Evolutionary conservation across 2,113 vertebrate genomes (phyloP).

Genomic region (Atlantisia rogersi): DNA sequence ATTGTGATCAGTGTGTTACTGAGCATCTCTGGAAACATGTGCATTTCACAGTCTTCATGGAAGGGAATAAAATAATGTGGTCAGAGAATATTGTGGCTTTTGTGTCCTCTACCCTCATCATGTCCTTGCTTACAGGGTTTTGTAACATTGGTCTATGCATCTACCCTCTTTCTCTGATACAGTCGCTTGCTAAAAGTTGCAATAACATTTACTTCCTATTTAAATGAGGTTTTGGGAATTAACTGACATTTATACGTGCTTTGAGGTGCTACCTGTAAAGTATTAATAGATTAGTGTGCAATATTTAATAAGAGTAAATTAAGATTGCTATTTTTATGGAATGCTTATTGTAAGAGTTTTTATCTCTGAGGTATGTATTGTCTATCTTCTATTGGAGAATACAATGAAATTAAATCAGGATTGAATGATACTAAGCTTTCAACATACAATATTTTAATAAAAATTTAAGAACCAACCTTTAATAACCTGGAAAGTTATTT

Average conservation of each 20-base stretch:
- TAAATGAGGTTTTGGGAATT: neutral
- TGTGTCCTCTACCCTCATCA: neutral
- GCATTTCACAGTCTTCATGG: neutral
- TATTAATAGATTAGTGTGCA: neutral
- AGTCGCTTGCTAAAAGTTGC: neutral
- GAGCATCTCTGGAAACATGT: slow-evolving; percentile 3
- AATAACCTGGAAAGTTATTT: neutral
- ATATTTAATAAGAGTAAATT: neutral
- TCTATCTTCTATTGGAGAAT: neutral
- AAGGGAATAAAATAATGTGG: neutral
- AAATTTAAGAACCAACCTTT: neutral
- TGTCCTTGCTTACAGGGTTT: neutral
- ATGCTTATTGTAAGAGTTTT: neutral
- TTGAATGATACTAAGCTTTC: neutral
- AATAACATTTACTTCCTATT: neutral
- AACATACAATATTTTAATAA: neutral
- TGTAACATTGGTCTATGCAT: neutral
- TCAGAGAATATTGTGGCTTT: neutral
- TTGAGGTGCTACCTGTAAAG: neutral
- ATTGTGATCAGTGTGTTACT: neutral
- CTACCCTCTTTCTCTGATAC: neutral
- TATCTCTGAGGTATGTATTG: slow-evolving; percentile 10
- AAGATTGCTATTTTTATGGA: neutral
- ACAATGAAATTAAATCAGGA: neutral
- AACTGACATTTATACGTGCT: neutral